Percentiles rank a stretch among this genome's conserved stretches.
phyloP scores from a whole-genome alignment of 2,113 vertebrate species.

The Geothlypis trichas region DNA sequence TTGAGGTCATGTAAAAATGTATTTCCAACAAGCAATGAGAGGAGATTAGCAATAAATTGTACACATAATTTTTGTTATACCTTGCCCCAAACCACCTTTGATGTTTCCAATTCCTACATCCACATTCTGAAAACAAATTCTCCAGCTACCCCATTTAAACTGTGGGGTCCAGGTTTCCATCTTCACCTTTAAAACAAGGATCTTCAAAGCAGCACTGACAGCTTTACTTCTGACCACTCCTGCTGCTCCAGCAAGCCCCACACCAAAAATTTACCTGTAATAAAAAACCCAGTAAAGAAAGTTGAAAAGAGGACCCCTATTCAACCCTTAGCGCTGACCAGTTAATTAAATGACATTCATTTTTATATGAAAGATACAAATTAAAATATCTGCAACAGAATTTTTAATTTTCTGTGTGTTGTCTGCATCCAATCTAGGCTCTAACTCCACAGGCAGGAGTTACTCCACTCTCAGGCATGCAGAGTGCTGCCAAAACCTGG shows the following conservation, averaged over 20 bases:
- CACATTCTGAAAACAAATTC: background rate
- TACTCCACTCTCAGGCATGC: slow-evolving; percentile 76
- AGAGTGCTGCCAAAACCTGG: slow-evolving; percentile 48
- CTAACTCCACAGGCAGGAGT: slow-evolving; percentile 59
- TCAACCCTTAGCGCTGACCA: background rate
- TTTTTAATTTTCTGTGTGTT: background rate
- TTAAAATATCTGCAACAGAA: background rate
- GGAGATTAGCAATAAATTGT: background rate
- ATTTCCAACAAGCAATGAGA: background rate
- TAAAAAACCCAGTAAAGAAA: background rate
- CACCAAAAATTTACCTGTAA: background rate
- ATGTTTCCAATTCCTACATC: background rate
- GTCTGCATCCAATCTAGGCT: slow-evolving; percentile 73
- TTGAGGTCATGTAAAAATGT: background rate
- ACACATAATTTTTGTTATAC: fast-evolving
- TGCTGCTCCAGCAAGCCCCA: background rate
- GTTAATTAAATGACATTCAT: background rate
- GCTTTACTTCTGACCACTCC: background rate
- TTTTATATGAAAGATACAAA: background rate
- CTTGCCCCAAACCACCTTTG: background rate
- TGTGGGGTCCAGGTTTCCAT: background rate
- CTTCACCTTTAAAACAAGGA: background rate
- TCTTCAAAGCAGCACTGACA: background rate
- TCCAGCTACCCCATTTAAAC: fast-evolving
- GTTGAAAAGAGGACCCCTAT: background rate